Evolutionary conservation across 2,797 vertebrate genomes (phyloP), one percentile per base, ranked within the genome.

Genomic region (Gorsachius magnificus): DNA sequence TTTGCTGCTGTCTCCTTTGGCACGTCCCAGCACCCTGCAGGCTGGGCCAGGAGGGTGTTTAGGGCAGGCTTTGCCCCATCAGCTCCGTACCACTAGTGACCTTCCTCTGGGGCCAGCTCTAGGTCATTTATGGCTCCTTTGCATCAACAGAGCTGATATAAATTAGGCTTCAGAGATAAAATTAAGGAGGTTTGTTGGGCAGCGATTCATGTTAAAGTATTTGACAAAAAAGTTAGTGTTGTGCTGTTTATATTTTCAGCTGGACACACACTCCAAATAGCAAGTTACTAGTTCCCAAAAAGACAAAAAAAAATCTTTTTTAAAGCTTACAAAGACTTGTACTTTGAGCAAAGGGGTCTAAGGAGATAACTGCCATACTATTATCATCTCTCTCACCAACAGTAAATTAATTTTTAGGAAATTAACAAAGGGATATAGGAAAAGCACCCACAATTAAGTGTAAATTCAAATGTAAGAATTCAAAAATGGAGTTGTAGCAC

Each of bases 1-100:
- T 81, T 65, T 29, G 24, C 17, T 29, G 35, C 61, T 9, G 60
- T 45, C 61, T 75, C 10, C 36, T 63, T 20, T 35, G 63, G 29
- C 9, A 4, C 6, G n/a, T 19, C 43, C 18, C 54, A 70, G 17
- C 3, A 2, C 2, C 36, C 43, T 0, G 1, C 36, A 57, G 53
- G 18, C 48, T 41, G 38, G 60, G 16, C 19, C 33, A 35, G 36
- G 36, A 50, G 18, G 12, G 28, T 45, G 24, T 57, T 72, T 48
- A 63, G 54, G 35, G 46, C 25, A 22, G 46, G 16, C 11, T 21
- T 66, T 75, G 43, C 24, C 75, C 41, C 36, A 33, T 41, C 48
- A 76, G 10, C 24, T 66, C n/a, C 10, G 4, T 31, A 35, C 4
- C 5, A 9, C 29, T 24, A 21, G 15, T 24, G 12, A 54, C 15